Conservation (phyloP, 1,140 invertebrate genomes). For the Euborellia annulipes region DNA sequence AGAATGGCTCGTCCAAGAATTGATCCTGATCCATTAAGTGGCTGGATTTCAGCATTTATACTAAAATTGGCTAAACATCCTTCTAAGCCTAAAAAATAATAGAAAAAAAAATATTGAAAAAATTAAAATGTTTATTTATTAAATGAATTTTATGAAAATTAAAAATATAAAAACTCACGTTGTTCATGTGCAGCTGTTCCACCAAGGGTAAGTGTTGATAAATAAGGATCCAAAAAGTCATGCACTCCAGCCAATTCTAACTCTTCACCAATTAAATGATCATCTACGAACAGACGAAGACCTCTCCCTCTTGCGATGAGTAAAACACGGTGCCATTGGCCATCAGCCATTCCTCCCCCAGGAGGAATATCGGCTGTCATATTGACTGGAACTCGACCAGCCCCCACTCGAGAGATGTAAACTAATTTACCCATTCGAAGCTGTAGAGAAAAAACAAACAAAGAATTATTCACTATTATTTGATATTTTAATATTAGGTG, state of each 20-base stretch:
- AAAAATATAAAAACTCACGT: background rate
- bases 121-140: background rate
- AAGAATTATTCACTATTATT: background rate
- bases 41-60: conserved; percentile 76
- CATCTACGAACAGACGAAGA: conserved; percentile 53
- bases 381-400: conserved; percentile 43
- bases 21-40: conserved; percentile 69
- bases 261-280: conserved; percentile 56
- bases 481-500: conserved; percentile 8
- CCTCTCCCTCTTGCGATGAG: conserved; percentile 48
- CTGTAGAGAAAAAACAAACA: conserved; percentile 21
- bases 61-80: conserved; percentile 82
- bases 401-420: conserved; percentile 58
- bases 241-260: conserved; percentile 69
- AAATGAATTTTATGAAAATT: too few relatives aligned
- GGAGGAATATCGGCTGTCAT: conserved; percentile 45
- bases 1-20: conserved; percentile 52
- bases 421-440: conserved; percentile 45
- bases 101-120: too few relatives aligned
- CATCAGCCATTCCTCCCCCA: conserved; percentile 40
- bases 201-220: conserved; percentile 61
- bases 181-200: conserved; percentile 36
- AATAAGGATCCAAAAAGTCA: conserved; percentile 79
- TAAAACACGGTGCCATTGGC: conserved; percentile 73
- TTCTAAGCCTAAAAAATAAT: conserved; percentile 48